Evolutionary conservation across 2,888 invertebrate species (phyloP).

Genomic region (Unio pictorum): DNA sequence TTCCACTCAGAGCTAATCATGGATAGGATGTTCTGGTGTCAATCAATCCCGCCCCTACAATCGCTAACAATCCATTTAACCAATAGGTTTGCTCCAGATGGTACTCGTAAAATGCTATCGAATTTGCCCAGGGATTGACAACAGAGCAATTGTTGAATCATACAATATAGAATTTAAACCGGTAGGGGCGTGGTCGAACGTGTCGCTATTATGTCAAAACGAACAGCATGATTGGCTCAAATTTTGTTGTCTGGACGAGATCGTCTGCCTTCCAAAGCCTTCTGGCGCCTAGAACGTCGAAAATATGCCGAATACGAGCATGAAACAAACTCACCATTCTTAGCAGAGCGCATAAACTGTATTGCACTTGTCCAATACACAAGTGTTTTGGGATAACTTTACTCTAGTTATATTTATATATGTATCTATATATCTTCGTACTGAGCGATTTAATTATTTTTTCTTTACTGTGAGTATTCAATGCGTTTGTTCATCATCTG

Average conservation of each 20-base stretch:
- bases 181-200: conserved; percentile 22
- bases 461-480: no score
- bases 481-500: no score
- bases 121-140: conserved; percentile 26
- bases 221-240: conserved; percentile 18
- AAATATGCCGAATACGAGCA: conserved; percentile 17
- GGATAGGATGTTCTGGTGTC: background rate
- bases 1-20: background rate
- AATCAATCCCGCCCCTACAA: background rate
- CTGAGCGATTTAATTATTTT: no score
- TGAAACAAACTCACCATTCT: conserved; percentile 45
- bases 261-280: conserved; percentile 29
- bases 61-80: no score
- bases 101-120: no score
- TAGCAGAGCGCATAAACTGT: conserved; percentile 32
- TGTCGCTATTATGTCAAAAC: conserved; percentile 53
- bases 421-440: no score
- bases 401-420: no score
- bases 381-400: no score
- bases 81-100: no score
- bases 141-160: conserved; percentile 32
- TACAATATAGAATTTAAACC: conserved; percentile 18
- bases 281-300: conserved; percentile 35
- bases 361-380: conserved; percentile 21
- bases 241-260: no score